phyloP scores from a whole-genome alignment of 2,797 vertebrate genomes.

The Enteromius radiatus region DNA sequence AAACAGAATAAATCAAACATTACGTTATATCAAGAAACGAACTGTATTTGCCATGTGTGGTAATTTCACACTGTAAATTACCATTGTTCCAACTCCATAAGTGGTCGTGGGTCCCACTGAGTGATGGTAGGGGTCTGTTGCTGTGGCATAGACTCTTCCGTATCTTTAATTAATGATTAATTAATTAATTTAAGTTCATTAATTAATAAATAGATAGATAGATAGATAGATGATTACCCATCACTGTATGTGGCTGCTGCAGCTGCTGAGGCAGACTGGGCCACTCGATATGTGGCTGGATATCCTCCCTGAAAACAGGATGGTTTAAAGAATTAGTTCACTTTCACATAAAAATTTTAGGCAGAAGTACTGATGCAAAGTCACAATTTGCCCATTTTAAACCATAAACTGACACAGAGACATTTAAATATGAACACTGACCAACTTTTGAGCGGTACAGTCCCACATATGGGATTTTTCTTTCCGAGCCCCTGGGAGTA shows the following conservation, averaged over 20 bases:
- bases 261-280: conserved; percentile 77
- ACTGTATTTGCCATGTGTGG: neutral
- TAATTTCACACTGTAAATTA: conserved; percentile 63
- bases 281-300: conserved; percentile 80
- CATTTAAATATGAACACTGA: too few relatives aligned
- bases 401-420: too few relatives aligned
- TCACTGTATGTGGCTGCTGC: conserved; percentile 82
- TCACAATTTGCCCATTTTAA: too few relatives aligned
- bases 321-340: too few relatives aligned
- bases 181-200: too few relatives aligned
- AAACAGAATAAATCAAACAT: neutral
- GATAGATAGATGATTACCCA: conserved; percentile 67
- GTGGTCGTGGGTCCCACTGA: conserved; percentile 81
- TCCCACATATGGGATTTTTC: too few relatives aligned
- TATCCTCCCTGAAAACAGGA: conserved; percentile 75
- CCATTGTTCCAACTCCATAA: conserved; percentile 84
- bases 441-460: too few relatives aligned
- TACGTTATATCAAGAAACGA: neutral
- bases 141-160: conserved; percentile 78
- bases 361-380: too few relatives aligned
- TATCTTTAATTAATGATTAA: conserved; percentile 69
- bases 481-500: too few relatives aligned
- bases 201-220: neutral
- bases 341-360: too few relatives aligned
- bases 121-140: conserved; percentile 83